phyloP scores from a whole-genome alignment of 2,113 vertebrate genomes.

The Planiliza haematocheilus region DNA sequence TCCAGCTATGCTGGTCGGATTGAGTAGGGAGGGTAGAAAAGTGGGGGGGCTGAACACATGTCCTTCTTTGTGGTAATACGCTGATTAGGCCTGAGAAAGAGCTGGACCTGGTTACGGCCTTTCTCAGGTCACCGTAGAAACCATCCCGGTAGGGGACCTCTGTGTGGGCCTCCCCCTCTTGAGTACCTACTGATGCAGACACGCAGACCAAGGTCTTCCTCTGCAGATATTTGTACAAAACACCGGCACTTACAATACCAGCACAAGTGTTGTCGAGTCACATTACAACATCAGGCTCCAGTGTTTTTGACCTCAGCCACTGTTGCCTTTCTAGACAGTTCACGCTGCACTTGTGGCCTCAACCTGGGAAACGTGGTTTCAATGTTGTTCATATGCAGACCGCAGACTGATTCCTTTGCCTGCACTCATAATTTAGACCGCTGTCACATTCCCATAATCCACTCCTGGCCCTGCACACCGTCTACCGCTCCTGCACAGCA shows the following conservation, averaged over 20 bases:
- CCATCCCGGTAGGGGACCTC: constrained; percentile 92
- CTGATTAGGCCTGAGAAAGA: constrained; percentile 92
- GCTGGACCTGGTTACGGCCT: constrained; percentile 95
- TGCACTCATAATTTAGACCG: constrained; percentile 71
- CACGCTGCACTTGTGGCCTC: constrained; percentile 64
- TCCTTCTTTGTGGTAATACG: constrained; percentile 89
- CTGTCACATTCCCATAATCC: constrained; percentile 69
- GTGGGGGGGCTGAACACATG: constrained; percentile 90
- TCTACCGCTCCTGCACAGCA: constrained; percentile 67
- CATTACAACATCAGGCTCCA: constrained; percentile 16
- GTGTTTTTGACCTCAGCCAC: constrained; percentile 43
- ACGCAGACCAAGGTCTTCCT: constrained; percentile 36
- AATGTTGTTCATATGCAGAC: constrained; percentile 77
- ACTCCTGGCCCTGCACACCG: constrained; percentile 60
- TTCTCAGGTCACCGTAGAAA: constrained; percentile 97
- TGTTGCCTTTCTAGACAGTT: constrained; percentile 53
- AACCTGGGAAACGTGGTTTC: constrained; percentile 75
- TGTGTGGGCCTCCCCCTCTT: constrained; percentile 80
- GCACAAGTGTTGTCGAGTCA: constrained; percentile 29
- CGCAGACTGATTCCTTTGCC: constrained; percentile 71
- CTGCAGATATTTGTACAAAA: constrained; percentile 32
- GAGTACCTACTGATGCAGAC: constrained; percentile 64
- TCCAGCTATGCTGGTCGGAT: constrained; percentile 83
- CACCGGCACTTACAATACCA: constrained; percentile 29
- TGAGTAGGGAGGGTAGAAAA: constrained; percentile 73